Conservation (phyloP, 2,888 invertebrate genomes). For the Abrostola triplasia region DNA sequence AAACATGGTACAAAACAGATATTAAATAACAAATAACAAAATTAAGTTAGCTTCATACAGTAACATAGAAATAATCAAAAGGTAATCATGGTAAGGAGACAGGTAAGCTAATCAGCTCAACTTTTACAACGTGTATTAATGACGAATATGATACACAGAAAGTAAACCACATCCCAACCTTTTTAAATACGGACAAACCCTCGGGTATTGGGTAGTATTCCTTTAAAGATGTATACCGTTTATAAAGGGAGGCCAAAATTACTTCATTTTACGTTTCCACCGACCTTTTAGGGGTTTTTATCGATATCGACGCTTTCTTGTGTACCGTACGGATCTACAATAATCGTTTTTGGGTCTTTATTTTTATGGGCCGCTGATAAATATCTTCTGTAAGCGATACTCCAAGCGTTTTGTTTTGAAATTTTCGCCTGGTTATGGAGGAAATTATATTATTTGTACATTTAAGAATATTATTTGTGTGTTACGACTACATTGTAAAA, state of each 20-base stretch:
- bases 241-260: conserved; percentile 45
- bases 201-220: not conserved
- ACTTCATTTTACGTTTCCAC: conserved; percentile 50
- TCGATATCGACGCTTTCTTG: conserved; percentile 46
- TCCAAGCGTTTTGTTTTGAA: conserved; percentile 20
- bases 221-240: conserved; percentile 18
- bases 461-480: too few species aligned
- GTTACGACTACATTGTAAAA: too few species aligned
- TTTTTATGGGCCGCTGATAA: conserved; percentile 43
- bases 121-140: too few species aligned
- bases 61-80: too few species aligned
- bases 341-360: conserved; percentile 35
- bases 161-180: too few species aligned
- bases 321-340: conserved; percentile 24
- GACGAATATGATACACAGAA: too few species aligned
- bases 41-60: too few species aligned
- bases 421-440: conserved; percentile 5
- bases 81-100: too few species aligned
- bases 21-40: too few species aligned
- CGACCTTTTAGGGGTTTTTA: conserved; percentile 46
- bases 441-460: too few species aligned
- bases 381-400: conserved; percentile 22
- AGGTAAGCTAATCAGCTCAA: too few species aligned
- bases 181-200: not conserved
- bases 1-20: too few species aligned